A percentile compares a stretch with the other conserved stretches of the same genome.
Evolutionary conservation across 2,797 vertebrate genomes (phyloP).

Genomic region (Gymnopithys bicolor): DNA sequence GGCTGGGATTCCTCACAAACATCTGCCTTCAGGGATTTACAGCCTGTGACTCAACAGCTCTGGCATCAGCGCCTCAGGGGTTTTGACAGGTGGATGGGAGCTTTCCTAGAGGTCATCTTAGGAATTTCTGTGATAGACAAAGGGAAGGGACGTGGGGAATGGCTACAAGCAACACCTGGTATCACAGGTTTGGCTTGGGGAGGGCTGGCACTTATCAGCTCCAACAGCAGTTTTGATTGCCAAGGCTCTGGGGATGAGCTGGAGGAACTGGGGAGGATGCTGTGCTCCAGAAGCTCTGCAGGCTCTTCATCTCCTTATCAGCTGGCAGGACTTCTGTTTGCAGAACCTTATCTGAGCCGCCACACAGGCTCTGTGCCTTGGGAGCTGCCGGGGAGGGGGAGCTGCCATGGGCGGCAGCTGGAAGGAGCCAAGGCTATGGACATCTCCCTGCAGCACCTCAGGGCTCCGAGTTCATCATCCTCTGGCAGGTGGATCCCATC

Average conservation of each 20-base stretch:
- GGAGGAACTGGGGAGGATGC: not conserved
- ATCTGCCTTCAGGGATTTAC: not conserved
- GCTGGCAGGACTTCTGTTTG: not conserved
- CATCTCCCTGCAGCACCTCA: not conserved
- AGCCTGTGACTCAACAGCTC: not conserved
- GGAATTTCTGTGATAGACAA: not conserved
- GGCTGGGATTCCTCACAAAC: not conserved
- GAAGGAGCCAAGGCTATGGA: not conserved
- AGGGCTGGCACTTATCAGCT: not conserved
- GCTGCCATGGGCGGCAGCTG: accelerated
- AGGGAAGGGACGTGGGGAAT: not conserved
- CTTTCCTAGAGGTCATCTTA: not conserved
- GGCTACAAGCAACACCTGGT: not conserved
- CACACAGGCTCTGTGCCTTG: not conserved
- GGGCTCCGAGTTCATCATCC: not conserved
- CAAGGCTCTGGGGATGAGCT: not conserved
- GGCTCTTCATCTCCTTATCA: not conserved
- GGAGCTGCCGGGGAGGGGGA: not conserved
- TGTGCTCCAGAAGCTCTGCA: not conserved
- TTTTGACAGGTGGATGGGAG: not conserved
- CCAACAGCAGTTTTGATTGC: not conserved
- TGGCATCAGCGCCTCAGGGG: not conserved
- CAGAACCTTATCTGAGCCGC: not conserved
- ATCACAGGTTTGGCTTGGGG: not conserved
- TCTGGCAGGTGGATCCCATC: not conserved